These are phyloP conservation scores for Panagrolaimus sp. DNA, from an alignment of 1,140 invertebrate genomes.

Conservation along the genomic window DNA sequence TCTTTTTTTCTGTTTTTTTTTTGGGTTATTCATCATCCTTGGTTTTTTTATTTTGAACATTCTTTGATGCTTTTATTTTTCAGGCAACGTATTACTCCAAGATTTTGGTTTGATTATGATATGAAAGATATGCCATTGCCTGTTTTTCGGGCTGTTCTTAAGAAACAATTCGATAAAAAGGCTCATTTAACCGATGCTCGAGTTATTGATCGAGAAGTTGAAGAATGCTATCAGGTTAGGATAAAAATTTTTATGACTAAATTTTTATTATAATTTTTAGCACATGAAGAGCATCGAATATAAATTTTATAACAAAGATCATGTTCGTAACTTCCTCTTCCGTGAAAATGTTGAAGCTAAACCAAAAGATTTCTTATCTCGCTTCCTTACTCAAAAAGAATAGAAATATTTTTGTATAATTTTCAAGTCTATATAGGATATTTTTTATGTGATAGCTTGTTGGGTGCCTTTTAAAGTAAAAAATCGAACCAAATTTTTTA, in stretches of 20 bases:
- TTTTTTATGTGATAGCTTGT: neutral
- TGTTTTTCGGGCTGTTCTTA: slow-evolving; percentile 50
- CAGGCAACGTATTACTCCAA: slow-evolving; percentile 49
- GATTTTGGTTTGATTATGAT: slow-evolving; percentile 49
- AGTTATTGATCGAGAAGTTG: slow-evolving; percentile 52
- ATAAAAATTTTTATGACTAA: neutral
- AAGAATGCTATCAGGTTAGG: slow-evolving; percentile 43
- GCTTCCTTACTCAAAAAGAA: slow-evolving; percentile 45
- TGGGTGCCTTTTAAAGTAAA: neutral
- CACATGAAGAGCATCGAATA: slow-evolving; percentile 47
- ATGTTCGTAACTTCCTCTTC: slow-evolving; percentile 52
- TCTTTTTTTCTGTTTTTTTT: neutral
- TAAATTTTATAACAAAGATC: slow-evolving; percentile 48
- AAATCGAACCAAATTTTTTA: too few relatives aligned
- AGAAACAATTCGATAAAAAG: slow-evolving; percentile 51
- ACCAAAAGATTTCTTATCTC: slow-evolving; percentile 54
- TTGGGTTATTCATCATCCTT: neutral
- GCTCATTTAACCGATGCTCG: slow-evolving; percentile 48
- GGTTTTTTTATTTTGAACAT: slow-evolving; percentile 18
- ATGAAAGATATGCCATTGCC: slow-evolving; percentile 50
- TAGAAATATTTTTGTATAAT: slow-evolving; percentile 14
- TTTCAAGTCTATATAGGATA: neutral
- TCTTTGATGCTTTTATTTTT: slow-evolving; percentile 28
- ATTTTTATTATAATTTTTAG: slow-evolving; percentile 30
- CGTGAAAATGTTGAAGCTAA: slow-evolving; percentile 52